Evolutionary conservation across 1,140 invertebrate genomes (phyloP).

Genomic region (Coenobita brevimanus): DNA sequence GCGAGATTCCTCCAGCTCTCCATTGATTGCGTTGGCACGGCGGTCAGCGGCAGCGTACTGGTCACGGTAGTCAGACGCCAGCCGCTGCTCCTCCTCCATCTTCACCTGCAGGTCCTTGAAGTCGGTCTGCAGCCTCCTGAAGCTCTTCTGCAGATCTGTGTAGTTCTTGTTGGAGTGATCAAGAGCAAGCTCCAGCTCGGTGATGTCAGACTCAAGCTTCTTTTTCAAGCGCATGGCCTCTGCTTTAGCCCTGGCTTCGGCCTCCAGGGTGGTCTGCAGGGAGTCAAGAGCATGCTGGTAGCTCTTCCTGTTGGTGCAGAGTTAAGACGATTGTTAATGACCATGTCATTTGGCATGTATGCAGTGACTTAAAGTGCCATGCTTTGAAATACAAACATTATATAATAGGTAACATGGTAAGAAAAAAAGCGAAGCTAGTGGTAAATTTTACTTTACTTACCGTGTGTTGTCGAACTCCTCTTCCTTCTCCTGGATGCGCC

Average conservation of each 20-base stretch:
- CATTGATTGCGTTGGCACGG: conserved; percentile 73
- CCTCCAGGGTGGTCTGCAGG: conserved; percentile 78
- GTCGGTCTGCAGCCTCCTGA: conserved; percentile 79
- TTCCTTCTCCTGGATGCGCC: conserved; percentile 53
- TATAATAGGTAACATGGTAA: too few relatives aligned
- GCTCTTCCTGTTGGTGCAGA: conserved; percentile 75
- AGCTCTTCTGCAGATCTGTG: conserved; percentile 32
- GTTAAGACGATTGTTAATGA: too few relatives aligned
- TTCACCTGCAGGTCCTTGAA: conserved; percentile 79
- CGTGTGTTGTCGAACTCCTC: conserved; percentile 54
- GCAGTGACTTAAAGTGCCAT: too few relatives aligned
- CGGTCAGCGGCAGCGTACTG: conserved; percentile 32
- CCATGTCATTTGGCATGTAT: too few relatives aligned
- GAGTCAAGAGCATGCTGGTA: conserved; percentile 78
- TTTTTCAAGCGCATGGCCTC: conserved; percentile 40
- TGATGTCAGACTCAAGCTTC: conserved; percentile 48
- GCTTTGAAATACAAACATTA: too few relatives aligned
- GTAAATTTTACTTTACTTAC: background rate
- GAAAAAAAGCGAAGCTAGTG: background rate
- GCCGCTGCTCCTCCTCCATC: conserved; percentile 77
- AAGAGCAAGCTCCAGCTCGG: conserved; percentile 29
- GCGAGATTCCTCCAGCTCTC: conserved; percentile 77
- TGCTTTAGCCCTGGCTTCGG: conserved; percentile 74
- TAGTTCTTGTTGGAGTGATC: conserved; percentile 46
- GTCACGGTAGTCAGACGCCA: conserved; percentile 46